phyloP scores from a whole-genome alignment of 1,140 invertebrate species.

The Eciton burchellii region DNA sequence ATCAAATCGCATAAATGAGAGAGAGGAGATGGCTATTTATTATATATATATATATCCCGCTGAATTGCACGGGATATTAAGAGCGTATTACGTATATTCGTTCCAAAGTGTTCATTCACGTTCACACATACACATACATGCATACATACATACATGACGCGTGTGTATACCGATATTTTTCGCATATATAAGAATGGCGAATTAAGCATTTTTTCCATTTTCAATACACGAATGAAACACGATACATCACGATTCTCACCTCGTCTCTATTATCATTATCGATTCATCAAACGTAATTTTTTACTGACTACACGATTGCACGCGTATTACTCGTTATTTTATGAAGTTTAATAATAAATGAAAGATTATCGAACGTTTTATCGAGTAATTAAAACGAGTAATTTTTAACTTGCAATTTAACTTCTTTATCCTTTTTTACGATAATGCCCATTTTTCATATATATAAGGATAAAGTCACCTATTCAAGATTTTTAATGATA shows the following conservation, averaged over 20 bases:
- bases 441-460: conserved; percentile 40
- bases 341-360: neutral
- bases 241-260: neutral
- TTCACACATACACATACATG: neutral
- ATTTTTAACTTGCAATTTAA: conserved; percentile 16
- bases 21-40: conserved; percentile 61
- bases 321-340: neutral
- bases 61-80: conserved; percentile 48
- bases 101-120: conserved; percentile 57
- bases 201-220: neutral
- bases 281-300: neutral
- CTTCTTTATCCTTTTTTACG: conserved; percentile 5
- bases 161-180: neutral
- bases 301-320: neutral
- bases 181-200: neutral
- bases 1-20: conserved; percentile 62
- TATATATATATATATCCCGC: conserved; percentile 27
- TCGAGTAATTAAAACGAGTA: conserved; percentile 1
- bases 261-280: neutral
- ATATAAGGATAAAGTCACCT: conserved; percentile 26
- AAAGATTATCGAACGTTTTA: conserved; percentile 8
- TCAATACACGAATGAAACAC: neutral
- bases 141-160: neutral
- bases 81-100: conserved; percentile 33
- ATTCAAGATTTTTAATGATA: conserved; percentile 48